Percentiles rank a stretch among this genome's conserved stretches.
These are phyloP conservation scores for Acrobasis suavella DNA, from an alignment of 2,888 invertebrate genomes.

Conservation along the genomic window DNA sequence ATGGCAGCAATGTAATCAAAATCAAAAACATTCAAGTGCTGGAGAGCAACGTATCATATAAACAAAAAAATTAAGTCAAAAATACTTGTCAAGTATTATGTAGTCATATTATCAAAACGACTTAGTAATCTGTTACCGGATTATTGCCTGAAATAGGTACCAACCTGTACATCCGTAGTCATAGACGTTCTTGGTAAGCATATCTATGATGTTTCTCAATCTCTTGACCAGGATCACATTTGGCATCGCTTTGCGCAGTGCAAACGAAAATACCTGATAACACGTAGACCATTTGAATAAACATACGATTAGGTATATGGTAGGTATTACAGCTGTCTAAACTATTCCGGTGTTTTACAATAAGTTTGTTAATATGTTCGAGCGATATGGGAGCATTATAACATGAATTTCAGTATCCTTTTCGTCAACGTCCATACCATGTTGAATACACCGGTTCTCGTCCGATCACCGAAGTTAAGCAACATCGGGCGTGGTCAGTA, in stretches of 20 bases:
- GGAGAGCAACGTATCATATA: no score
- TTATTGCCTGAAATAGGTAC: neutral
- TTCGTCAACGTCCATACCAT: conserved; percentile 60
- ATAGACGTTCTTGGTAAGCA: conserved; percentile 93
- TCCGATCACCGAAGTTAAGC: conserved; percentile 75
- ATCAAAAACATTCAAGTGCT: no score
- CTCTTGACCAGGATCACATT: conserved; percentile 89
- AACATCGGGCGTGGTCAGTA: conserved; percentile 67
- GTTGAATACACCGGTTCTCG: conserved; percentile 73
- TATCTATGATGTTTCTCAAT: conserved; percentile 90
- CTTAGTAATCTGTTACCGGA: neutral
- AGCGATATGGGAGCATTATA: no score
- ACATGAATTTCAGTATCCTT: neutral
- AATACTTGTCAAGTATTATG: no score
- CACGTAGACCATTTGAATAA: no score
- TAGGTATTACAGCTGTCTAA: no score
- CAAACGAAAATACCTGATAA: conserved; percentile 88
- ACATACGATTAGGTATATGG: no score
- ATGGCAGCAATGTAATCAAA: no score
- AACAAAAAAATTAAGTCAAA: no score
- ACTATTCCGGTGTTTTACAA: no score
- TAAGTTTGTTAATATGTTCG: no score
- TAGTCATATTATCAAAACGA: neutral
- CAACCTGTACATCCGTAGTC: conserved; percentile 93
- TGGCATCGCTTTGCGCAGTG: conserved; percentile 91